These are phyloP conservation scores for Drosophila sp. DNA, from an alignment of 1,140 invertebrate genomes.

Conservation along the genomic window DNA sequence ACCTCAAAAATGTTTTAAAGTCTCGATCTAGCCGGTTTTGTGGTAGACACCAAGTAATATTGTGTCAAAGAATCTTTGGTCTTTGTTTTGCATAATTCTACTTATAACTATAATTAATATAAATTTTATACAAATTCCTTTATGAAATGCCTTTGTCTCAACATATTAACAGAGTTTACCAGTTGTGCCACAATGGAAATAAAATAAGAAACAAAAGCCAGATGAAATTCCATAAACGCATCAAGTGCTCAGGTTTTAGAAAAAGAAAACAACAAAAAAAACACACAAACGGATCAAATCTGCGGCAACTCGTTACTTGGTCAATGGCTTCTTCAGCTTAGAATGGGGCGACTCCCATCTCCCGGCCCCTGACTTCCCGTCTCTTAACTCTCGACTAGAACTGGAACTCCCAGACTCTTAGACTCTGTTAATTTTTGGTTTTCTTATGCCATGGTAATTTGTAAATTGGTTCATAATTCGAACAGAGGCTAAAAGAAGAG, in stretches of 20 bases:
- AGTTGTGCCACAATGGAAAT: background rate
- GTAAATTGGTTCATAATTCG: constrained; percentile 81
- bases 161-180: background rate
- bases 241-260: background rate
- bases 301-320: constrained; percentile 61
- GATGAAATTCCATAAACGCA: background rate
- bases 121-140: too few relatives aligned
- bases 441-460: constrained; percentile 65
- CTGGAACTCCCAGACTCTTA: constrained; percentile 23
- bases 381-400: constrained; percentile 2
- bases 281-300: constrained; percentile 16
- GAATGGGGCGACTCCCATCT: constrained; percentile 22
- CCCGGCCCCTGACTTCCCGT: constrained; percentile 1
- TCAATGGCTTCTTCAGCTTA: constrained; percentile 65
- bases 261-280: background rate
- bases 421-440: constrained; percentile 23
- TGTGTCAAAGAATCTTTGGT: too few relatives aligned
- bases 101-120: too few relatives aligned
- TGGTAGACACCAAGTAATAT: too few relatives aligned
- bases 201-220: background rate
- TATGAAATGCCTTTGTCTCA: too few relatives aligned
- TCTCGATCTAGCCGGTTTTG: too few relatives aligned
- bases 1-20: too few relatives aligned
- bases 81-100: too few relatives aligned
- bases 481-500: background rate